Percentiles rank a stretch among this genome's conserved stretches.
These are phyloP conservation scores for Choreutis nemorana DNA, from an alignment of 2,888 invertebrate species.

Conservation along the genomic window DNA sequence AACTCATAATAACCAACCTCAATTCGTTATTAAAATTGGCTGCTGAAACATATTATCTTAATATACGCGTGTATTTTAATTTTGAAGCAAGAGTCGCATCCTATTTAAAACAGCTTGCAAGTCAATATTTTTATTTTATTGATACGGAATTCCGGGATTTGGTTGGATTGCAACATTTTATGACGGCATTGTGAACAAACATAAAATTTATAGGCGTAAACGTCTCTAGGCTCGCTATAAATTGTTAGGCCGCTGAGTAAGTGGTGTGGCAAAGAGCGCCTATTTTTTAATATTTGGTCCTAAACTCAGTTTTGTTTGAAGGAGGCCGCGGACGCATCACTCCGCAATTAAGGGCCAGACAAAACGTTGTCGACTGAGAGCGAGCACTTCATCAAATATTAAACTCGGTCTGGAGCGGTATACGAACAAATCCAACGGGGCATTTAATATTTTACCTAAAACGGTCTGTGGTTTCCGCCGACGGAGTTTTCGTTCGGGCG, in stretches of 20 bases:
- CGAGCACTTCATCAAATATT: slow-evolving; percentile 50
- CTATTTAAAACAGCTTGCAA: no score
- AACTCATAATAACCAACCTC: no score
- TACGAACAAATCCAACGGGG: slow-evolving; percentile 44
- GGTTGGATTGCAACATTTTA: slow-evolving; percentile 56
- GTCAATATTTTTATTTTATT: slow-evolving; percentile 36
- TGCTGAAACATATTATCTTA: no score
- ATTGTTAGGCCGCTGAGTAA: slow-evolving; percentile 40
- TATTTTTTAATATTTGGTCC: slow-evolving; percentile 46
- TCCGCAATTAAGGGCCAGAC: slow-evolving; percentile 50
- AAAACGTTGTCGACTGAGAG: slow-evolving; percentile 35
- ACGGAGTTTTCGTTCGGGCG: slow-evolving; percentile 41
- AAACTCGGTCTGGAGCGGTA: slow-evolving; percentile 32
- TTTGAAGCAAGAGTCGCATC: no score
- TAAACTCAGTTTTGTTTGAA: slow-evolving; percentile 17
- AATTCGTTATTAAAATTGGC: no score
- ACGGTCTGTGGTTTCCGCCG: slow-evolving; percentile 47
- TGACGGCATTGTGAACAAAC: slow-evolving; percentile 45
- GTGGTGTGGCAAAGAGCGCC: slow-evolving; percentile 28
- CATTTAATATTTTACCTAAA: slow-evolving; percentile 60
- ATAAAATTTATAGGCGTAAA: slow-evolving; percentile 58
- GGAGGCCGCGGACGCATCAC: slow-evolving; percentile 29
- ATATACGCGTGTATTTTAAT: no score
- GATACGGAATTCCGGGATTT: slow-evolving; percentile 41
- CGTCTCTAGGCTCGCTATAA: slow-evolving; percentile 50